These are phyloP conservation scores for Microdon myrmicae DNA, from an alignment of 2,888 invertebrate genomes.

Conservation along the genomic window DNA sequence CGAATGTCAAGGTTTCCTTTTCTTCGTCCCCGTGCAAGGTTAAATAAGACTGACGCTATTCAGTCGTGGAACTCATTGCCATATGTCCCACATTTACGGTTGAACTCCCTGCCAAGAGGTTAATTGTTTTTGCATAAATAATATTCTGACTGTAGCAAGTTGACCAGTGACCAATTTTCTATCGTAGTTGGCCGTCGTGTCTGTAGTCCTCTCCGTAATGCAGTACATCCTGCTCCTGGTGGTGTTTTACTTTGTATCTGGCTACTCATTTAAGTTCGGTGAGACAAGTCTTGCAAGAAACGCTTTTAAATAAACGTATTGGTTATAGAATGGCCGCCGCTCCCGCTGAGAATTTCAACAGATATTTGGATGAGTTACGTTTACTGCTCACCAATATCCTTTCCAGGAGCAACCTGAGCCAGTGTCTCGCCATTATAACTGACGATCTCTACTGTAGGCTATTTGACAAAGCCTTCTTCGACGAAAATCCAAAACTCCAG, in stretches of 20 bases:
- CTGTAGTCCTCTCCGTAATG: neutral
- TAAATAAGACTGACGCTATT: no score
- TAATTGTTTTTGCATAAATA: conserved; percentile 47
- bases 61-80: no score
- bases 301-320: neutral
- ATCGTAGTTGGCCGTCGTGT: conserved; percentile 2
- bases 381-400: conserved; percentile 55
- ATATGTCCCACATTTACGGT: no score
- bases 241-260: conserved; percentile 2
- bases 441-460: conserved; percentile 58
- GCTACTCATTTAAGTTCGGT: conserved; percentile 2
- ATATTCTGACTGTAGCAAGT: conserved; percentile 3
- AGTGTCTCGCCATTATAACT: conserved; percentile 63
- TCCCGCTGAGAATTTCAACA: conserved; percentile 27
- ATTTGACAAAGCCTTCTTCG: conserved; percentile 57
- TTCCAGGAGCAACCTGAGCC: conserved; percentile 55
- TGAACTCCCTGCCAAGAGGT: conserved; percentile 16
- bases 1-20: no score
- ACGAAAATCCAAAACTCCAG: conserved; percentile 41
- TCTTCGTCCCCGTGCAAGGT: no score
- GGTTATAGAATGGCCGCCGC: neutral
- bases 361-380: conserved; percentile 54
- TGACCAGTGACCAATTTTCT: conserved; percentile 9
- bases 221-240: neutral
- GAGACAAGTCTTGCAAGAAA: no score